Conservation (phyloP, 2,113 vertebrate species). For the Hemiprocne comata region DNA sequence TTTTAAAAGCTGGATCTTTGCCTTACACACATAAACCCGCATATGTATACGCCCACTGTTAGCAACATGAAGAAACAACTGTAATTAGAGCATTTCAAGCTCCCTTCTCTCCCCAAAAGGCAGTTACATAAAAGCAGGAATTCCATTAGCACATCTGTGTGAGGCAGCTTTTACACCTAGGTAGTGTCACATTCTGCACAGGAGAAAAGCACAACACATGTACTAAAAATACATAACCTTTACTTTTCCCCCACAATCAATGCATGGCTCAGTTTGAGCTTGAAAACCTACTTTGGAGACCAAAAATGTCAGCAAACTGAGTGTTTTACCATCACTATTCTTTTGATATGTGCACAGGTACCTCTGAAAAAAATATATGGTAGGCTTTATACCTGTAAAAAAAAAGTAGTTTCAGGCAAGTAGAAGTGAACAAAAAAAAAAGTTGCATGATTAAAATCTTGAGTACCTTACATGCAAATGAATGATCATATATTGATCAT, state of each 20-base stretch:
- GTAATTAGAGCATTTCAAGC: background rate
- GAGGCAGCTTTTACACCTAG: background rate
- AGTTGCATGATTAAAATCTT: background rate
- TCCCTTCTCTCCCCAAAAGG: background rate
- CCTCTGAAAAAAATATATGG: background rate
- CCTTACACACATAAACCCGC: rapidly evolving
- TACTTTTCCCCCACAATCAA: background rate
- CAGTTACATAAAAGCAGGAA: background rate
- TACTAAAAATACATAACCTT: background rate
- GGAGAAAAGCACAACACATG: background rate
- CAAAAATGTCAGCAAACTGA: background rate
- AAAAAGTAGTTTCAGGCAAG: background rate
- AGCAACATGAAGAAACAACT: background rate
- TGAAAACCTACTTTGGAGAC: background rate
- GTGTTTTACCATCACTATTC: background rate
- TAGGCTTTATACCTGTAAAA: background rate
- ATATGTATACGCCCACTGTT: rapidly evolving
- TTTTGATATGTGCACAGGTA: background rate
- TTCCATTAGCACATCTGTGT: background rate
- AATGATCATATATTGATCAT: background rate
- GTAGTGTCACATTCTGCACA: background rate
- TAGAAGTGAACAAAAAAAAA: background rate
- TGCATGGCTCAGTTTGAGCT: background rate
- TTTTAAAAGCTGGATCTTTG: background rate
- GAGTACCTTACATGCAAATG: background rate